phyloP scores from a whole-genome alignment of 2,797 vertebrate genomes.

The Neosilurus mollespiculum region DNA sequence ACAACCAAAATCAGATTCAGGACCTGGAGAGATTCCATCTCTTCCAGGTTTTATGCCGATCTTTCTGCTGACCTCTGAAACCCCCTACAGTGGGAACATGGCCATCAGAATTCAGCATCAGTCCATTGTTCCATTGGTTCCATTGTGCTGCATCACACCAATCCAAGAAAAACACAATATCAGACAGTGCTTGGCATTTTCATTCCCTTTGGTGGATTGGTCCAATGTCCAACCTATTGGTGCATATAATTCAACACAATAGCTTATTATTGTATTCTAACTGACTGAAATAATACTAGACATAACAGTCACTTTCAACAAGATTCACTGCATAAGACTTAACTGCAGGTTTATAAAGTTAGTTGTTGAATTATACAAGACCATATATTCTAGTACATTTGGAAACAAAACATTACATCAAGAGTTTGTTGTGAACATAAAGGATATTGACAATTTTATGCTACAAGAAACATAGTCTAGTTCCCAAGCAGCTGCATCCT shows the following conservation, averaged over 20 bases:
- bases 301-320: not conserved
- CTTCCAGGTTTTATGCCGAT: no score
- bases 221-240: no score
- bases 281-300: not conserved
- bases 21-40: not conserved
- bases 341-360: not conserved
- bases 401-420: not conserved
- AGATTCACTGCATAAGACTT: not conserved
- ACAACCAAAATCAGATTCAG: not conserved
- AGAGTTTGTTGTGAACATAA: not conserved
- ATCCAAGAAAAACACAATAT: no score
- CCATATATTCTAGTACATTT: not conserved
- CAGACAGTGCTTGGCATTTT: no score
- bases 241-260: not conserved
- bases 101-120: no score
- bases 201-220: no score
- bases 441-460: not conserved
- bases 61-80: no score
- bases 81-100: no score
- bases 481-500: constrained; percentile 11
- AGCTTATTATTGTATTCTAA: not conserved
- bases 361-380: not conserved
- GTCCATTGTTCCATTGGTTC: no score
- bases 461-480: not conserved
- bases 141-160: no score